Conservation (phyloP, 2,797 vertebrate species). For the Silurus lanzhouensis region DNA sequence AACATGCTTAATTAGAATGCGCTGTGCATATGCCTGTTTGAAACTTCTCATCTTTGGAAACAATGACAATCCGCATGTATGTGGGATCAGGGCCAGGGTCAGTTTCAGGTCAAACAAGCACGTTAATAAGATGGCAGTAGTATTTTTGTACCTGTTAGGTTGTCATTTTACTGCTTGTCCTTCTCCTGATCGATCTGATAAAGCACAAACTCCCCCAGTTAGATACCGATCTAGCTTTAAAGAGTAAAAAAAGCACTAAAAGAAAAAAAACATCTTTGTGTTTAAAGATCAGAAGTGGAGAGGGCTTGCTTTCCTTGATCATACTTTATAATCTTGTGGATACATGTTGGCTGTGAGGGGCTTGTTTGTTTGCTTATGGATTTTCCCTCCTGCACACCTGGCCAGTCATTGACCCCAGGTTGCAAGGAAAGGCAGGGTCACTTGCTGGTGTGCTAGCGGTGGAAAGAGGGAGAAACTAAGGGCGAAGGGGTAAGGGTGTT, state of each 20-base stretch:
- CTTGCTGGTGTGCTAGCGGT: constrained; percentile 46
- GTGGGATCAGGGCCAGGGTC: constrained; percentile 78
- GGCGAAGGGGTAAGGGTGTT: constrained; percentile 42
- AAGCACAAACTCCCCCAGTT: constrained; percentile 24
- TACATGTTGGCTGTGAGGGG: constrained; percentile 60
- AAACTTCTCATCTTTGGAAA: constrained; percentile 77
- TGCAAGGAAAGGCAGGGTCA: constrained; percentile 69
- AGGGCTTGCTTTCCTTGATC: constrained; percentile 56
- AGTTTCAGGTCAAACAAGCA: constrained; percentile 70
- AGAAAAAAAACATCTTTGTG: constrained; percentile 59
- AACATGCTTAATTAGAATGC: constrained; percentile 61
- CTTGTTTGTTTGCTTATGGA: constrained; percentile 68
- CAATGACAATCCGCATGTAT: constrained; percentile 72
- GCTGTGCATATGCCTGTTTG: constrained; percentile 80
- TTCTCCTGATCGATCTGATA: constrained; percentile 28
- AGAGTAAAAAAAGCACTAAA: constrained; percentile 39
- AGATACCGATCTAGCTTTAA: constrained; percentile 35
- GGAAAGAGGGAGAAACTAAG: constrained; percentile 26
- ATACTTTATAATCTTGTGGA: constrained; percentile 69
- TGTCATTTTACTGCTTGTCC: constrained; percentile 26
- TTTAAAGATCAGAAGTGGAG: constrained; percentile 64
- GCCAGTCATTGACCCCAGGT: constrained; percentile 87
- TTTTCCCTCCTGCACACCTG: constrained; percentile 74
- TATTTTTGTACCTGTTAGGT: constrained; percentile 30
- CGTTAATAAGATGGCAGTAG: constrained; percentile 45